Evolutionary conservation across 2,113 vertebrate genomes (phyloP), one percentile per base, ranked within the genome.

Genomic region (Rhinoderma darwinii): DNA sequence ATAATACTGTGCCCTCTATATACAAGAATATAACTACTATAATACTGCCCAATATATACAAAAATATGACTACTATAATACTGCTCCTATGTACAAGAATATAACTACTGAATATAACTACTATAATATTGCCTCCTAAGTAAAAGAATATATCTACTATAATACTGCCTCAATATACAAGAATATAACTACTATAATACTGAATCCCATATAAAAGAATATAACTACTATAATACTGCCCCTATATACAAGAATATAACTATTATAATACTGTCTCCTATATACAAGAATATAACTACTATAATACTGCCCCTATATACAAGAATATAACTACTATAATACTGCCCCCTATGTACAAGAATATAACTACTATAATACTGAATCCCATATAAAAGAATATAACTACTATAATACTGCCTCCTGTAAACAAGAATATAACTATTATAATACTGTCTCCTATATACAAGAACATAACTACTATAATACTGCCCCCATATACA

Each of bases 151-250:
- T 63, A 63, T 30, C 56, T 61, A n/a, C 56, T 61, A 61, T 61
- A 61, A 61, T 61, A 27, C 56, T 61, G n/a, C 56, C 10, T 25
- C 22, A n/a, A 59, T 59, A 25, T 59, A 59, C 56, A 59, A 59
- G 56, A 59, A 59, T 59, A 59, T 59, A 59, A 59, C 56, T 59
- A 59, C 56, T 68, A 32, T 68, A 68, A 68, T 68, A 68, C 63
- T 68, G n/a, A 9, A n/a, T 61, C 59, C 59, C 30, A 63, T 63
- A 6, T 63, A 63, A n/a, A 63, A 63, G 59, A 63, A 63, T 63
- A 63, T 63, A 63, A 63, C n/a, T n/a, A n/a, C n/a, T n/a, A n/a
- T n/a, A n/a, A n/a, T n/a, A n/a, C n/a, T n/a, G n/a, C n/a, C n/a
- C 25, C 59, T 30, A 63, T 63, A 10, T 63, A 27, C 59, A 63